A percentile compares a stretch with the other conserved stretches of the same genome.
Conservation (phyloP, 2,888 invertebrate genomes). For the Furcula furcula region DNA sequence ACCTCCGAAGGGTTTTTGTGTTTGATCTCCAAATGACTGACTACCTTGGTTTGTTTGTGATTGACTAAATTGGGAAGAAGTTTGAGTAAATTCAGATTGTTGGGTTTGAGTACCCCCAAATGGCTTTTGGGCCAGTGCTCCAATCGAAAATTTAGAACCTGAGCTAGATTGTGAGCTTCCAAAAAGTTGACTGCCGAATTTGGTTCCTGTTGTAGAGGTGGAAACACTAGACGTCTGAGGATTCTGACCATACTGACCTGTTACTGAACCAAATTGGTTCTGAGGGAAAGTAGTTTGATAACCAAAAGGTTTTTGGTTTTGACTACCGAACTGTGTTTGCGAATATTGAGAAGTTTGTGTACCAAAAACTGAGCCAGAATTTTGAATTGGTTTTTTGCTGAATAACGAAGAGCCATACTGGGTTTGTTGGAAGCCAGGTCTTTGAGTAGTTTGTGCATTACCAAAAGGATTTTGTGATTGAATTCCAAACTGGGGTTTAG, state of each 20-base stretch:
- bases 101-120: conserved; percentile 9
- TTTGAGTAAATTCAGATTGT: conserved; percentile 11
- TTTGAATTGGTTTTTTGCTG: background rate
- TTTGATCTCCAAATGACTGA: conserved; percentile 20
- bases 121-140: conserved; percentile 11
- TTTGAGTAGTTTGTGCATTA: conserved; percentile 1
- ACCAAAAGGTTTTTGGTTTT: conserved; percentile 1
- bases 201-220: conserved; percentile 7
- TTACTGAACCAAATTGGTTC: conserved; percentile 6
- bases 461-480: conserved; percentile 3
- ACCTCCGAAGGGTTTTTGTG: conserved; percentile 17
- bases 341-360: background rate
- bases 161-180: conserved; percentile 10
- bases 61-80: conserved; percentile 12
- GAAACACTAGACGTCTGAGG: conserved; percentile 11
- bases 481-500: conserved; percentile 1
- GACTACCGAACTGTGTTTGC: conserved; percentile 4
- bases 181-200: conserved; percentile 6
- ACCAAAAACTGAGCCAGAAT: background rate
- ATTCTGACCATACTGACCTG: conserved; percentile 7
- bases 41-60: conserved; percentile 10
- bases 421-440: background rate
- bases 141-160: conserved; percentile 9
- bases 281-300: conserved; percentile 1
- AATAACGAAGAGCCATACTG: conserved; percentile 1